Conservation (phyloP, 2,888 invertebrate genomes). For the Trachelus iudaicus region DNA sequence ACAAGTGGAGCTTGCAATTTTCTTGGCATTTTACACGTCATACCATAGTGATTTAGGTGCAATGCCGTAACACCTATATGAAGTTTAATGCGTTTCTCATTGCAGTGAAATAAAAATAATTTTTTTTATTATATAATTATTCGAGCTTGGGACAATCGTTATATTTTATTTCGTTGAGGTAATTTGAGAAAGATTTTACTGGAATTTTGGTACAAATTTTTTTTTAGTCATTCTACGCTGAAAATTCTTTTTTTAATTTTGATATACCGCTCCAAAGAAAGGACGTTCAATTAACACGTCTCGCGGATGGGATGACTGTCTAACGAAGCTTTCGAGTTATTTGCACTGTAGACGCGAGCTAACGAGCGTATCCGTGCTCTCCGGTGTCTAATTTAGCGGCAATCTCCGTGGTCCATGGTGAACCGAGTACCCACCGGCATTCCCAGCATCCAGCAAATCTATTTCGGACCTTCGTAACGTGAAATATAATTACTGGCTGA, state of each 20-base stretch:
- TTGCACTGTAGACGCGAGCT: slow-evolving; percentile 13
- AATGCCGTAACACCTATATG: neutral
- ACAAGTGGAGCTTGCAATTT: neutral
- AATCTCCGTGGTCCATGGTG: slow-evolving; percentile 7
- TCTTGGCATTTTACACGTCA: neutral
- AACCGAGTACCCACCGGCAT: slow-evolving; percentile 10
- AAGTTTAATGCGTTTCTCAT: neutral
- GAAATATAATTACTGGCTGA: slow-evolving; percentile 42
- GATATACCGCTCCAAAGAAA: neutral
- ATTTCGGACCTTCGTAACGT: slow-evolving; percentile 26
- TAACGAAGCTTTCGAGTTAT: neutral
- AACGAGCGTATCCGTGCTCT: slow-evolving; percentile 31
- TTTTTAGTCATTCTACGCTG: neutral
- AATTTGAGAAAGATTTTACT: neutral
- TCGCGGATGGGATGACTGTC: neutral
- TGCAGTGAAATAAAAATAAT: neutral
- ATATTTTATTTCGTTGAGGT: neutral
- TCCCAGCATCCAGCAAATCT: slow-evolving; percentile 28
- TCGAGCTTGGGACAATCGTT: neutral
- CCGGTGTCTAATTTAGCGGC: slow-evolving; percentile 23
- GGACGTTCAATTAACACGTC: neutral
- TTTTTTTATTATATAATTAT: neutral
- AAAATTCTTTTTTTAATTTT: no score
- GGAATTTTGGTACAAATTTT: neutral
- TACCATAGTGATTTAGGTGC: neutral